Percentiles rank a stretch among this genome's conserved stretches.
Conservation (phyloP, 2,888 invertebrate species). For the Himalopsyche kuldschensis region DNA sequence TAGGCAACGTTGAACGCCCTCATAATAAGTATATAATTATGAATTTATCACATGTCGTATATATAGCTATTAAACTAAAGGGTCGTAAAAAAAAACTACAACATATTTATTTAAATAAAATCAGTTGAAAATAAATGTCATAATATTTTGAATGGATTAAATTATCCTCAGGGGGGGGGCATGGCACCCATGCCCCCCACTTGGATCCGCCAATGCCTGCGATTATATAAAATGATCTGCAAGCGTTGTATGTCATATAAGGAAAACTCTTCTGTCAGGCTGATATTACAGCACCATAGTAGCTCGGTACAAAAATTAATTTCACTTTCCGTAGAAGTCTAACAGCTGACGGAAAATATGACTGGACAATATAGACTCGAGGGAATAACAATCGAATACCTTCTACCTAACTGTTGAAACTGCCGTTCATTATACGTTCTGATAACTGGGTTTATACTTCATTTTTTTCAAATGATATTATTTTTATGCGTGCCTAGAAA, state of each 20-base stretch:
- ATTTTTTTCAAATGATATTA: not conserved
- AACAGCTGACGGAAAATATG: not conserved
- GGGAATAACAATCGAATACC: not conserved
- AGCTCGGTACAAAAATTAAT: not conserved
- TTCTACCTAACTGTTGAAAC: not conserved
- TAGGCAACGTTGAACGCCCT: too few species aligned
- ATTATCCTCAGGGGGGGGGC: too few species aligned
- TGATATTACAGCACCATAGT: not conserved
- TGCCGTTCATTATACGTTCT: not conserved
- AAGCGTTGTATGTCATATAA: not conserved
- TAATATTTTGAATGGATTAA: too few species aligned
- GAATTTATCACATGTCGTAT: too few species aligned
- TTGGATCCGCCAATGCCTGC: too few species aligned
- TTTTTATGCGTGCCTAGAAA: not conserved
- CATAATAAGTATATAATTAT: too few species aligned
- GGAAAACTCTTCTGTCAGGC: not conserved
- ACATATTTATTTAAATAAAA: too few species aligned
- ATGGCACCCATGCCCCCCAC: too few species aligned
- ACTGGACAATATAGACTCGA: not conserved
- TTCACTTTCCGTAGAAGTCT: not conserved
- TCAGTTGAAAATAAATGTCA: too few species aligned
- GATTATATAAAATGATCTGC: not conserved
- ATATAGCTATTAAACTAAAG: too few species aligned
- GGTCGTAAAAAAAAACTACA: too few species aligned
- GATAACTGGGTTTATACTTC: not conserved